These are phyloP conservation scores for Otolemur crassicaudatus DNA, from an alignment of 2,797 vertebrate species.

Conservation along the genomic window DNA sequence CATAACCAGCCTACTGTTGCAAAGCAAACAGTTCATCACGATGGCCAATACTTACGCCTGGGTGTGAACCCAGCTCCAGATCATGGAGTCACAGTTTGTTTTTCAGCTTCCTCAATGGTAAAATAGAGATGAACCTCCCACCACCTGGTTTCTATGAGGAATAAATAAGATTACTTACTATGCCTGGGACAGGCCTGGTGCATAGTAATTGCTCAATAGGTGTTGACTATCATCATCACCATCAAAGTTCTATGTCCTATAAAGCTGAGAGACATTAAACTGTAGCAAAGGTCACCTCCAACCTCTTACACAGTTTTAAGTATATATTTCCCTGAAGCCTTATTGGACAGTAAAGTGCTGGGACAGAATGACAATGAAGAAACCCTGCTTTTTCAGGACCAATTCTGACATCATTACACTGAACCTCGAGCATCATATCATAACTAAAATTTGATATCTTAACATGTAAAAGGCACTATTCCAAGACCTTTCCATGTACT, in stretches of 20 bases:
- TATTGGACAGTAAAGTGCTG: background rate
- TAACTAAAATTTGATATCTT: background rate
- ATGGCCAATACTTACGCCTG: background rate
- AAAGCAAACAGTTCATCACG: background rate
- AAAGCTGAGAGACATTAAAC: background rate
- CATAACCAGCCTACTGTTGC: background rate
- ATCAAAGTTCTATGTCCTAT: background rate
- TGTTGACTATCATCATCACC: background rate
- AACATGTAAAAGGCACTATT: background rate
- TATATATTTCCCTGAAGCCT: background rate
- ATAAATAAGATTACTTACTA: background rate
- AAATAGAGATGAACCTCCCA: background rate
- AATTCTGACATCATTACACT: background rate
- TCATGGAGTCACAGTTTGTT: background rate
- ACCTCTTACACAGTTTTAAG: background rate
- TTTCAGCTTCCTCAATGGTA: background rate
- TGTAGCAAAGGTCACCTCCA: background rate
- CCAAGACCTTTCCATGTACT: background rate
- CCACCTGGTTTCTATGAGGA: background rate
- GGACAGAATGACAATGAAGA: background rate
- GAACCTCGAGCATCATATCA: background rate
- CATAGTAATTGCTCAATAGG: constrained; percentile 10
- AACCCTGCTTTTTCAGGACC: background rate
- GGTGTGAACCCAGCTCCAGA: background rate
- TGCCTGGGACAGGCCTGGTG: background rate